Percentiles rank a stretch among this genome's conserved stretches.
These are phyloP conservation scores for Bufotes viridis DNA, from an alignment of 2,797 vertebrate species.

Conservation along the genomic window DNA sequence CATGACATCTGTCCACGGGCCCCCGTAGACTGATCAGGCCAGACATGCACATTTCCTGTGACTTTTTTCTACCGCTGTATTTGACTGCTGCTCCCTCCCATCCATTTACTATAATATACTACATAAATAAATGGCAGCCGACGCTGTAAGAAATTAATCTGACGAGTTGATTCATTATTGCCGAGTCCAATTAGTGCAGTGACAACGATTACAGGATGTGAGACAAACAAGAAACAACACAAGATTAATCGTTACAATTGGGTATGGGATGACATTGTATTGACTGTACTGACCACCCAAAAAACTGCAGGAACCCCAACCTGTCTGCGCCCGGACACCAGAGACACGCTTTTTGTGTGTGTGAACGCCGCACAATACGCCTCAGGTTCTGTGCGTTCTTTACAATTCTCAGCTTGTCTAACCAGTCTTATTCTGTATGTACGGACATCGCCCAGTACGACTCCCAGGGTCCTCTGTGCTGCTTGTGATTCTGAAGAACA, in stretches of 20 bases:
- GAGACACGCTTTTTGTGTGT: too few relatives aligned
- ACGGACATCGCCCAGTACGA: too few relatives aligned
- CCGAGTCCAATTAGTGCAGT: not conserved
- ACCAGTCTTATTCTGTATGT: too few relatives aligned
- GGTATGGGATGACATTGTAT: too few relatives aligned
- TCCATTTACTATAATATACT: constrained; percentile 4
- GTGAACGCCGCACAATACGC: too few relatives aligned
- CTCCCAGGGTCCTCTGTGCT: too few relatives aligned
- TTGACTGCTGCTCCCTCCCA: not conserved
- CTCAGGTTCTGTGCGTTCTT: too few relatives aligned
- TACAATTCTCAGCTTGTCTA: too few relatives aligned
- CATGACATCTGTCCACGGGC: too few relatives aligned
- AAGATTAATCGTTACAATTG: not conserved
- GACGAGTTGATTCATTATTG: constrained; percentile 30
- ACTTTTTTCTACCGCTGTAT: not conserved
- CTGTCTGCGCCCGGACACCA: not conserved
- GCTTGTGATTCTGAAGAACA: too few relatives aligned
- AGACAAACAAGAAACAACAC: not conserved
- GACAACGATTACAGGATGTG: not conserved
- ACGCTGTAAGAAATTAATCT: constrained; percentile 6
- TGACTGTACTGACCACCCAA: too few relatives aligned
- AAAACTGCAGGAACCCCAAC: not conserved
- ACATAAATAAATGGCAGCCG: constrained; percentile 9
- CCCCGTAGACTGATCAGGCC: too few relatives aligned
- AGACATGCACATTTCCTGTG: not conserved